A percentile compares a stretch with the other conserved stretches of the same genome.
phyloP scores from a whole-genome alignment of 35 echinoderm and acorn worm genomes.

The Anneissia japonica region DNA sequence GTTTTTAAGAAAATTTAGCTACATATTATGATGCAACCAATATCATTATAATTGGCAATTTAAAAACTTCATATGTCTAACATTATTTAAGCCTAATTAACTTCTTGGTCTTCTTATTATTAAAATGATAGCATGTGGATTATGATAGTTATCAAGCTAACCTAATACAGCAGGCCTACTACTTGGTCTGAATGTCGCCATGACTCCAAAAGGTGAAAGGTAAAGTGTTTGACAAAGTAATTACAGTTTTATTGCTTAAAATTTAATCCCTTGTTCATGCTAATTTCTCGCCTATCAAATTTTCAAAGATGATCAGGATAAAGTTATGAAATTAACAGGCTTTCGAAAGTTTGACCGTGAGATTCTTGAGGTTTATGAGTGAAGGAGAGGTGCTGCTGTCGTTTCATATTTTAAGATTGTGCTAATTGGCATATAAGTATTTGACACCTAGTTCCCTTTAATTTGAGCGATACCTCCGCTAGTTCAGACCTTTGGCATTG shows the following conservation, averaged over 20 bases:
- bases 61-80: no score
- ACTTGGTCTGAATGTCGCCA: neutral
- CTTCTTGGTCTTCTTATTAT: no score
- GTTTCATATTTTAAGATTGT: neutral
- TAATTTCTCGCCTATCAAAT: neutral
- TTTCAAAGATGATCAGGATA: neutral
- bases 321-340: neutral
- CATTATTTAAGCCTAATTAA: no score
- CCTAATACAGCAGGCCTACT: no score
- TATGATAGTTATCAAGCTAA: neutral
- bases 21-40: no score
- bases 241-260: neutral
- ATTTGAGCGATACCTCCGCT: neutral
- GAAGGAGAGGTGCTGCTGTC: neutral
- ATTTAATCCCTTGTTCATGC: neutral
- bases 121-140: no score
- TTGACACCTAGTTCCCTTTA: neutral
- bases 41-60: no score
- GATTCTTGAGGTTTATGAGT: neutral
- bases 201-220: neutral
- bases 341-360: neutral
- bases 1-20: no score
- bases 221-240: neutral
- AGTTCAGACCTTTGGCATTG: neutral
- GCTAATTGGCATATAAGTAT: neutral